A percentile compares a stretch with the other conserved stretches of the same genome.
Evolutionary conservation across 2,797 vertebrate species (phyloP).

Genomic region (Enteromius viviparus): DNA sequence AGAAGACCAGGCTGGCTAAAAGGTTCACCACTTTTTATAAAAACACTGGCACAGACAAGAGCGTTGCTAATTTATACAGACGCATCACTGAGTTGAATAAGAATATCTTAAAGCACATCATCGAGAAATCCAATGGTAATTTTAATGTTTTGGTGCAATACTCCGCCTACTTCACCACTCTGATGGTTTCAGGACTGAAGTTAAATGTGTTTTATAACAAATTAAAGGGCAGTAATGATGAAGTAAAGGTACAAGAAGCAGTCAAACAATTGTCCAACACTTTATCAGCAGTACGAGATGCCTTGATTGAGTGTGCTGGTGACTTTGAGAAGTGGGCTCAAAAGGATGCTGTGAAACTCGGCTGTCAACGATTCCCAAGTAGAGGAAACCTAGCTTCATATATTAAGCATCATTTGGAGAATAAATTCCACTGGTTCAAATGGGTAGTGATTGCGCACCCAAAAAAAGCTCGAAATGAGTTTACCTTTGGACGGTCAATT

Average conservation of each 20-base stretch:
- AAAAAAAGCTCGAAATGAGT: neutral
- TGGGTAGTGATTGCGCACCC: conserved; percentile 6
- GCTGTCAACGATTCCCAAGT: neutral
- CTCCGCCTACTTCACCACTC: conserved; percentile 21
- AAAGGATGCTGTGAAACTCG: neutral
- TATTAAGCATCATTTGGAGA: neutral
- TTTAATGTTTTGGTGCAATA: conserved; percentile 26
- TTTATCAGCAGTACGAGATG: conserved; percentile 2
- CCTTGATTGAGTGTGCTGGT: neutral
- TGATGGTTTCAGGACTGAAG: conserved; percentile 36
- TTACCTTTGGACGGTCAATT: neutral
- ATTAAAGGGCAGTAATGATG: neutral
- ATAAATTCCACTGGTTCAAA: conserved; percentile 6
- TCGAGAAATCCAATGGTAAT: conserved; percentile 29
- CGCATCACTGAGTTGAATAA: conserved; percentile 32
- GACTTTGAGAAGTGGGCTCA: neutral
- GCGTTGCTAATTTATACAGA: conserved; percentile 23
- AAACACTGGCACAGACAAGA: conserved; percentile 14
- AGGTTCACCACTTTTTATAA: conserved; percentile 27
- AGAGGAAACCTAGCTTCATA: neutral
- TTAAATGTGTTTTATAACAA: conserved; percentile 36
- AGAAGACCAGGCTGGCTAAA: conserved; percentile 17
- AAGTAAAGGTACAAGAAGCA: neutral
- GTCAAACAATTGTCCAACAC: neutral
- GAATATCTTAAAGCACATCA: conserved; percentile 22